These are phyloP conservation scores for Cacatua alba DNA, from an alignment of 2,113 vertebrate species.

Conservation along the genomic window DNA sequence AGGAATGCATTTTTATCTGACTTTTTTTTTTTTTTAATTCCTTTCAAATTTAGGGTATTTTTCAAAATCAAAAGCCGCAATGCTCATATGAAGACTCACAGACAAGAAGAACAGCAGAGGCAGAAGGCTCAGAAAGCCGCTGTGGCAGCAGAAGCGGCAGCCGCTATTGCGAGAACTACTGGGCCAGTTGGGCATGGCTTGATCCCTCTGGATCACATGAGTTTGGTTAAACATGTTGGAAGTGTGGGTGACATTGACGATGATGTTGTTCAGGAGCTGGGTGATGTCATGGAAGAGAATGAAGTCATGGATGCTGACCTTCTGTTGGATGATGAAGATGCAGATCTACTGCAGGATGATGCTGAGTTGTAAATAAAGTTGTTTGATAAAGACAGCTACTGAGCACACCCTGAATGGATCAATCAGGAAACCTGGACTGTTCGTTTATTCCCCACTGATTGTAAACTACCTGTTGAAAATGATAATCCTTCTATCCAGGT, in stretches of 20 bases:
- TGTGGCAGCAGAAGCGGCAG: constrained; percentile 79
- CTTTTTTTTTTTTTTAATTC: background rate
- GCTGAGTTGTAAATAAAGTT: constrained; percentile 75
- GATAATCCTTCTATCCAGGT: constrained; percentile 72
- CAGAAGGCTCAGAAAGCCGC: constrained; percentile 83
- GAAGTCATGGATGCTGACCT: constrained; percentile 79
- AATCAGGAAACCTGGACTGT: constrained; percentile 69
- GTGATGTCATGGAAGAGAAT: constrained; percentile 77
- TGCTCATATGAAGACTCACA: constrained; percentile 91
- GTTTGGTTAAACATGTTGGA: constrained; percentile 79
- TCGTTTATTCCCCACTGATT: constrained; percentile 71
- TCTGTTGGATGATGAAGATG: constrained; percentile 78
- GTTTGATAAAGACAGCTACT: constrained; percentile 27
- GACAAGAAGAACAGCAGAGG: constrained; percentile 85
- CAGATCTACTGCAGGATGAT: constrained; percentile 78
- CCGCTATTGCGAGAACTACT: constrained; percentile 79
- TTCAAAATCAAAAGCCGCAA: constrained; percentile 92
- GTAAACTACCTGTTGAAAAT: constrained; percentile 80
- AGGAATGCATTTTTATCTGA: constrained; percentile 33
- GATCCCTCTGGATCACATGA: constrained; percentile 81
- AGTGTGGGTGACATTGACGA: constrained; percentile 74
- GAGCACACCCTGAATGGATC: constrained; percentile 49
- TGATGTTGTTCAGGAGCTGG: constrained; percentile 78
- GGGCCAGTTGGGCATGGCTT: constrained; percentile 65
- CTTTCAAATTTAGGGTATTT: constrained; percentile 80